Evolutionary conservation across 2,113 vertebrate genomes (phyloP).

Genomic region (Anolis sagrei): DNA sequence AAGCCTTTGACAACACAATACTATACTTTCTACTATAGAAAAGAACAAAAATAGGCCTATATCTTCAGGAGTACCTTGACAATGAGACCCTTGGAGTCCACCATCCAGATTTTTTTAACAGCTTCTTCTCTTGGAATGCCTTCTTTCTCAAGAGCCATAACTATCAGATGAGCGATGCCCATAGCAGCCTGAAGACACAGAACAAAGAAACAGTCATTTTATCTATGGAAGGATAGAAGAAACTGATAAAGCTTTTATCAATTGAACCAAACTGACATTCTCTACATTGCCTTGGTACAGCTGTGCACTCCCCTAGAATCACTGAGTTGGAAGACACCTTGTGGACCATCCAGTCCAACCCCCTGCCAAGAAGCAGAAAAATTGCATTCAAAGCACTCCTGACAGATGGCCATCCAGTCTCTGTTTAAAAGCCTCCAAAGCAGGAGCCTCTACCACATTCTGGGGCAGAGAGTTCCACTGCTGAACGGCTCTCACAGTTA

Average conservation of each 20-base stretch:
- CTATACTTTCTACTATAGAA: background rate
- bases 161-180: conserved; percentile 93
- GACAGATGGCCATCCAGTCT: too few species aligned
- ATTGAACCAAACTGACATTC: background rate
- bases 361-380: too few species aligned
- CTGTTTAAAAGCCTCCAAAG: too few species aligned
- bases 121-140: conserved; percentile 81
- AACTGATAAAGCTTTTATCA: background rate
- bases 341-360: too few species aligned
- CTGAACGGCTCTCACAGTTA: too few species aligned
- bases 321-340: too few species aligned
- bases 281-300: background rate
- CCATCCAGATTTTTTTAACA: conserved; percentile 94
- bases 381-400: too few species aligned
- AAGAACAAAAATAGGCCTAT: background rate
- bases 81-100: conserved; percentile 96
- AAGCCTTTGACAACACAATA: background rate
- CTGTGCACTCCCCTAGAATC: too few species aligned
- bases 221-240: background rate
- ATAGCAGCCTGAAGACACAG: conserved; percentile 85
- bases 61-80: conserved; percentile 85
- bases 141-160: conserved; percentile 96
- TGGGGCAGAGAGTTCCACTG: too few species aligned
- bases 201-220: background rate
- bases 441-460: too few species aligned